phyloP scores from a whole-genome alignment of 92 coral and sea anemone species.

The Umimayanthus kanabou region DNA sequence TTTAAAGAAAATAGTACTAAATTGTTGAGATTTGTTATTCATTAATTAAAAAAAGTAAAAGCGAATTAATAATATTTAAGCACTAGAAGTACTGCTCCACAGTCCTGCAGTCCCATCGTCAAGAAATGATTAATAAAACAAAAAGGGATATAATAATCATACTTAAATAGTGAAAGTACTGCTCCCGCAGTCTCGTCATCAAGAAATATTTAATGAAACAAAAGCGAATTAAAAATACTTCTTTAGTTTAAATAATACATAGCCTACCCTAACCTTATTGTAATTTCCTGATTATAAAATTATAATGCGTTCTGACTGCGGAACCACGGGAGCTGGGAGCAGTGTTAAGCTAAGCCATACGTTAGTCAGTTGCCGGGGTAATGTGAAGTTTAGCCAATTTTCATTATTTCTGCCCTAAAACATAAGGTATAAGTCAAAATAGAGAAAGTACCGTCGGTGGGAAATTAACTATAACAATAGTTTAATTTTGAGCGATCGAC shows the following conservation, averaged over 20 bases:
- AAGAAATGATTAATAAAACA: conserved; percentile 12
- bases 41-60: conserved; percentile 11
- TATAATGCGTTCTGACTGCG: conserved; percentile 11
- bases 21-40: conserved; percentile 3
- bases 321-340: conserved; percentile 1
- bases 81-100: conserved; percentile 22
- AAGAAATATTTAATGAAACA: background rate
- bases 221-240: background rate
- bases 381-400: conserved; percentile 2
- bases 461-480: conserved; percentile 10
- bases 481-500: background rate
- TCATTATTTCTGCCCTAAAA: background rate
- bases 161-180: background rate
- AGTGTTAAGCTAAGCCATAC: conserved; percentile 15
- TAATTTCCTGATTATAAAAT: background rate
- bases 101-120: conserved; percentile 20
- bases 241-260: background rate
- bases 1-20: background rate
- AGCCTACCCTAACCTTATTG: background rate
- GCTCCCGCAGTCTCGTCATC: background rate
- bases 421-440: conserved; percentile 11
- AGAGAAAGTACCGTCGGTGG: conserved; percentile 13
- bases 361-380: conserved; percentile 9
- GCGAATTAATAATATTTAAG: too few relatives aligned
- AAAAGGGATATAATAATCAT: conserved; percentile 6